Conservation (phyloP, 2,797 vertebrate genomes). For the Danio tinwini region DNA sequence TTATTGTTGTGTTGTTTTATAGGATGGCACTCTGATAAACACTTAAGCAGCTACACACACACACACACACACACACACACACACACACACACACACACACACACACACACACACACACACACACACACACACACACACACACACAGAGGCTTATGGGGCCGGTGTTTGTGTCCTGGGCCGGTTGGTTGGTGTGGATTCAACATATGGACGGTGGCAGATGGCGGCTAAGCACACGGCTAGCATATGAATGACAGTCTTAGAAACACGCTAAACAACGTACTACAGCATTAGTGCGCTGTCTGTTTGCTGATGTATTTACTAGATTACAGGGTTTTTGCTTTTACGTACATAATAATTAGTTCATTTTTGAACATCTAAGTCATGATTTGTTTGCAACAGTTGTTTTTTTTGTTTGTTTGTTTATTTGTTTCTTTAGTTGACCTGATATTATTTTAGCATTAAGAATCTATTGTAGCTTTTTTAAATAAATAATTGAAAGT, state of each 20-base stretch:
- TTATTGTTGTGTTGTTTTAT: not conserved
- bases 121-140: constrained; percentile 3
- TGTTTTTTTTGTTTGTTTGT: too few species aligned
- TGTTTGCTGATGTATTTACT: not conserved
- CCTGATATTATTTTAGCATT: too few species aligned
- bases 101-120: constrained; percentile 13
- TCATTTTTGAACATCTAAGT: too few species aligned
- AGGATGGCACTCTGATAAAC: constrained; percentile 12
- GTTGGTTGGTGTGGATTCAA: constrained; percentile 57
- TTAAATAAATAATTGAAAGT: too few species aligned
- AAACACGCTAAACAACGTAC: constrained; percentile 61
- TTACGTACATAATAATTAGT: not conserved
- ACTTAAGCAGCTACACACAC: constrained; percentile 25
- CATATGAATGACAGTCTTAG: constrained; percentile 65
- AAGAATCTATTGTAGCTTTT: too few species aligned
- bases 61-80: constrained; percentile 2
- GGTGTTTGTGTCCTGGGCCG: constrained; percentile 51
- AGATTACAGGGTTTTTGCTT: not conserved
- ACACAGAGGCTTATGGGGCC: constrained; percentile 39
- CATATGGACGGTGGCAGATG: constrained; percentile 75
- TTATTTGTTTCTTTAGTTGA: too few species aligned
- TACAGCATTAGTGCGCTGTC: not conserved
- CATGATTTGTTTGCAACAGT: not conserved
- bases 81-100: constrained; percentile 25
- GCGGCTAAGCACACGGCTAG: constrained; percentile 59